Base-by-base conservation (phyloP, 2,113 vertebrate species). In the Cricetomys ansorgei region DNA sequence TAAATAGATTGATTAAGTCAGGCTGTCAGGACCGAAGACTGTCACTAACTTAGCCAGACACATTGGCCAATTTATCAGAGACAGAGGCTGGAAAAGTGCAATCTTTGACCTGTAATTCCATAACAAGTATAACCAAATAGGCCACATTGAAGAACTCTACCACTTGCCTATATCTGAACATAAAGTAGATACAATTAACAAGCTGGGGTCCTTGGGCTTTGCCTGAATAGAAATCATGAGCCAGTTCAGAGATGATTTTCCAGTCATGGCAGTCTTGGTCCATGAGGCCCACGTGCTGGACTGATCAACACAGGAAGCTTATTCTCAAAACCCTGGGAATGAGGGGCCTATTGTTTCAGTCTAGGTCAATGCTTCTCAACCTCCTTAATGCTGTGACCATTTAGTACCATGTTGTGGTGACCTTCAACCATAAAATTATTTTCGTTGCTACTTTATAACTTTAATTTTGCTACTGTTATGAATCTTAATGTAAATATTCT, bases 1-100 rank as follows among this genome's bases (percentile, higher is more conserved):
- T 98, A 99, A 98, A 97, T 93, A 97, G 97, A 98, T 98, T 98
- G 98, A 99, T 99, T 98, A 98, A 98, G 95, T 97, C 88, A 94
- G 97, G 93, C 97, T 98, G 98, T 98, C 98, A 98, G 62, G 88
- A 97, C 92, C 92, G 98, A 98, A 97, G 94, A 96, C 97, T 98
- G 94, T 97, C 96, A 97, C 88, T 96, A 98, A 98, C 37, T 95
- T 95, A 96, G 96, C 89, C 88, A 94, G 92, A 4, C 5, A 89
- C 96, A 65, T 6, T 97, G 77, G 91, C 88, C 89, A 88, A 97
- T 98, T 98, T 98, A 98, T 99, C 97, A 98, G 96, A 95, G 90
- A 93, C 55, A 91, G 93, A 97, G 95, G 79, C 94, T 98, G 96
- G 79, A 95, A 98, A 98, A 96, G 98, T 93, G 81, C 92, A 96